A percentile compares a stretch with the other conserved stretches of the same genome.
phyloP scores from a whole-genome alignment of 37 sponge, comb jelly and placozoan species.

The Crambe crambe region DNA sequence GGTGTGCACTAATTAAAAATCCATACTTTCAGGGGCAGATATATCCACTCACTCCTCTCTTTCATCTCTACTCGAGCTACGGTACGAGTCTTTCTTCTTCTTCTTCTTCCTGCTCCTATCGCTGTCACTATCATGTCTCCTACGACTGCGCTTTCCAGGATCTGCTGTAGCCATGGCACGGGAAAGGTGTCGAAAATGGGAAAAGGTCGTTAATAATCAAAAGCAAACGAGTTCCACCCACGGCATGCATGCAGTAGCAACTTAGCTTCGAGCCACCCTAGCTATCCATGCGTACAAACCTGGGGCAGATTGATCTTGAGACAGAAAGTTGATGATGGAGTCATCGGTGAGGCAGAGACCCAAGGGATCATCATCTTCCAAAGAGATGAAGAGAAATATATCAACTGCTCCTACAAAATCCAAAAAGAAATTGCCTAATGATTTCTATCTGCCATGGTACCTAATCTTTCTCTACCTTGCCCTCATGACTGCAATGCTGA shows the following conservation, averaged over 20 bases:
- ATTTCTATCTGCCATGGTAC: not conserved
- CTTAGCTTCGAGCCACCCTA: too few relatives aligned
- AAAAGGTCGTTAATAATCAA: not conserved
- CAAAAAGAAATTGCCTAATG: not conserved
- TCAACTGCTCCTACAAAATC: too few relatives aligned
- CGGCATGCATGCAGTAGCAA: not conserved
- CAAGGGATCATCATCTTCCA: not conserved
- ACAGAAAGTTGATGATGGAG: not conserved
- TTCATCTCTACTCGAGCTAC: not conserved
- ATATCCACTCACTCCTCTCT: not conserved
- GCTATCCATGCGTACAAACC: not conserved
- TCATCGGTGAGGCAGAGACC: constrained; percentile 7
- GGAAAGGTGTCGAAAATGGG: not conserved
- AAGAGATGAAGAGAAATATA: too few relatives aligned
- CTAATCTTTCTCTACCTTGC: constrained; percentile 16
- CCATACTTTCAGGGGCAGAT: not conserved
- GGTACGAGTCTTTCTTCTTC: not conserved
- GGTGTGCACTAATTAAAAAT: not conserved
- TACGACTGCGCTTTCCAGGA: not conserved
- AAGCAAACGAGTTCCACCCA: not conserved
- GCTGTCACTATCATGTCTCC: not conserved
- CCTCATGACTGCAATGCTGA: not conserved
- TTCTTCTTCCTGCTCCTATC: not conserved
- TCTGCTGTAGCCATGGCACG: not conserved
- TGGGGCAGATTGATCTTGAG: not conserved